Percentiles rank a stretch among this genome's conserved stretches.
phyloP scores from a whole-genome alignment of 2,888 invertebrate genomes.

The Subacronicta megacephala region DNA sequence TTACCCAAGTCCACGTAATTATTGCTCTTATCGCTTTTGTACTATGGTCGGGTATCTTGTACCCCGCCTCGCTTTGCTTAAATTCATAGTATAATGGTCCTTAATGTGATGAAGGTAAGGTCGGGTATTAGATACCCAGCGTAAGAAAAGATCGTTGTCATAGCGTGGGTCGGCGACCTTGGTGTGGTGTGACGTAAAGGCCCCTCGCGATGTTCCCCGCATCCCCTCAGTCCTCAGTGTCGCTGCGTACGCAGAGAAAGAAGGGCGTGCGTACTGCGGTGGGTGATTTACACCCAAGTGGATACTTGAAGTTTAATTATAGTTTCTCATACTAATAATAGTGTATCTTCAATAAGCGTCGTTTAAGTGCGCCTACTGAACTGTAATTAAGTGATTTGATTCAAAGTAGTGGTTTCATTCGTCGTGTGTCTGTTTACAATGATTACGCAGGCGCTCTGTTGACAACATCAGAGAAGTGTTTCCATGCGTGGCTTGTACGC shows the following conservation, averaged over 20 bases:
- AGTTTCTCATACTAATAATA: background rate
- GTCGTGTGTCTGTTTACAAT: background rate
- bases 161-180: conserved; percentile 21
- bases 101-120: background rate
- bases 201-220: conserved; percentile 9
- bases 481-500: background rate
- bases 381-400: background rate
- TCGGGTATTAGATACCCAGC: conserved; percentile 20
- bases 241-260: conserved; percentile 33
- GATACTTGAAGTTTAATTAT: background rate
- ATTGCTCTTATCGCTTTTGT: background rate
- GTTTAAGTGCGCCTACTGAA: background rate
- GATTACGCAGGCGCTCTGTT: conserved; percentile 11
- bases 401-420: background rate
- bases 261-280: conserved; percentile 23
- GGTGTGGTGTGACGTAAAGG: conserved; percentile 8
- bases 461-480: background rate
- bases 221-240: conserved; percentile 17
- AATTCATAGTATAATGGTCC: background rate
- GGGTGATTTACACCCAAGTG: conserved; percentile 24
- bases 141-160: conserved; percentile 7
- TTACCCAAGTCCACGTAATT: background rate
- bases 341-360: background rate
- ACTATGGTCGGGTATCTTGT: conserved; percentile 18
- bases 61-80: conserved; percentile 1